phyloP scores from a whole-genome alignment of 2,113 vertebrate species.

The Atherinomorus stipes region DNA sequence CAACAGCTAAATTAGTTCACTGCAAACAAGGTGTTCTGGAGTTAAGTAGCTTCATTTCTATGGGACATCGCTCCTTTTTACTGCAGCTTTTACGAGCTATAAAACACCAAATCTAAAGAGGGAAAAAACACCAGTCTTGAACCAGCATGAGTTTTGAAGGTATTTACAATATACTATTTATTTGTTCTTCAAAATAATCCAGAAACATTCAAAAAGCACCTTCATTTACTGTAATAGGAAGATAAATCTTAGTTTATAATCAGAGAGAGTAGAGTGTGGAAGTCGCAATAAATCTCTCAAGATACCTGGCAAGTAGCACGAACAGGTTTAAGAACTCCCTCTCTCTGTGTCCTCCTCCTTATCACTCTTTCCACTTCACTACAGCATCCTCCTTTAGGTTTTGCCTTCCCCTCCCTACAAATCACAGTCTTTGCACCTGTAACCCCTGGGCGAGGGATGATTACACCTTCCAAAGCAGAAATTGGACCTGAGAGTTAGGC shows the following conservation, averaged over 20 bases:
- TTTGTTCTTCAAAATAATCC: constrained; percentile 53
- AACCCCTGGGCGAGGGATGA: constrained; percentile 75
- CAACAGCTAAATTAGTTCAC: background rate
- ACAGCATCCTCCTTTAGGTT: constrained; percentile 34
- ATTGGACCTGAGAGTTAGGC: constrained; percentile 65
- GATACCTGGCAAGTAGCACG: constrained; percentile 25
- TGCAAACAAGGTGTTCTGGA: background rate
- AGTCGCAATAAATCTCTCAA: constrained; percentile 52
- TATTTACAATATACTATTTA: constrained; percentile 54
- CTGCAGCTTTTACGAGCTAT: no score
- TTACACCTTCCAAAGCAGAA: constrained; percentile 74
- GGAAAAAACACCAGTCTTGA: constrained; percentile 48
- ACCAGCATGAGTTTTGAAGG: constrained; percentile 46
- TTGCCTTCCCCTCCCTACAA: constrained; percentile 53
- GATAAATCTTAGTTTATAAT: constrained; percentile 55
- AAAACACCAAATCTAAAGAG: no score
- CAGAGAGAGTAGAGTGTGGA: background rate
- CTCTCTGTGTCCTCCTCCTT: constrained; percentile 23
- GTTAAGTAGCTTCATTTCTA: background rate
- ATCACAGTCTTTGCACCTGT: constrained; percentile 73
- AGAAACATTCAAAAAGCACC: constrained; percentile 63
- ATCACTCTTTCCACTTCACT: constrained; percentile 35
- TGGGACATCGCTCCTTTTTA: no score
- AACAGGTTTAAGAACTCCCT: constrained; percentile 38
- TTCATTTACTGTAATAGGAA: constrained; percentile 66